Conservation (phyloP, 2,797 vertebrate species). For the Liparis tanakae region DNA sequence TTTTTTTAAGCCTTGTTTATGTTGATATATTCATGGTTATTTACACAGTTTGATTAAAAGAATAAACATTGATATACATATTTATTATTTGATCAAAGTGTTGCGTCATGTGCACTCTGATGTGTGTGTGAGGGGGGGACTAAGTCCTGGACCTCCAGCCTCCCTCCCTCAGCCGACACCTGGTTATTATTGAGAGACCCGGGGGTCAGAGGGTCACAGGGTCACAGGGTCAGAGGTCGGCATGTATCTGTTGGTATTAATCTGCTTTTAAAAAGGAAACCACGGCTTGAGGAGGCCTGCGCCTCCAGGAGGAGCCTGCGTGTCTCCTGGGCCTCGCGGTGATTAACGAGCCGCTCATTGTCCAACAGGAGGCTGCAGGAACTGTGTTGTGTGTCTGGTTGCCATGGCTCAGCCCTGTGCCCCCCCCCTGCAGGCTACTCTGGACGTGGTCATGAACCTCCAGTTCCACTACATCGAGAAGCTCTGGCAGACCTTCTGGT, state of each 20-base stretch:
- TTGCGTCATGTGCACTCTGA: no score
- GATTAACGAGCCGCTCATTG: conserved; percentile 76
- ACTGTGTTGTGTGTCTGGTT: conserved; percentile 85
- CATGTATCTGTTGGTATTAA: not conserved
- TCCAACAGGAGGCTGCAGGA: conserved; percentile 69
- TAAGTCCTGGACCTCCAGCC: no score
- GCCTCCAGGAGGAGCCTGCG: conserved; percentile 26
- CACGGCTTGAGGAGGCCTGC: not conserved
- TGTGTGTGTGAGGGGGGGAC: no score
- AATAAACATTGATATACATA: no score
- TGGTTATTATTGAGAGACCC: no score
- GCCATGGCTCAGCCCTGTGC: conserved; percentile 77
- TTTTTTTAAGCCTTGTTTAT: no score
- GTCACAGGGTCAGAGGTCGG: conserved; percentile 51
- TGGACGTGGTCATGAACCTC: conserved; percentile 96
- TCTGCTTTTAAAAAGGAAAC: conserved; percentile 23
- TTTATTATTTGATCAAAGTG: no score
- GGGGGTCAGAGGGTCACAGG: conserved; percentile 56
- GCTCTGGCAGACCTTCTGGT: conserved; percentile 98
- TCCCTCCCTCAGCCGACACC: no score
- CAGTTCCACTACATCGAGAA: conserved; percentile 98
- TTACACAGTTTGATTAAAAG: no score
- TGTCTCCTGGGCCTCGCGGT: conserved; percentile 50
- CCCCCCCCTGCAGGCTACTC: conserved; percentile 85
- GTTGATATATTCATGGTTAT: no score